phyloP scores from a whole-genome alignment of 2,113 vertebrate genomes.

The Mandrillus leucophaeus region DNA sequence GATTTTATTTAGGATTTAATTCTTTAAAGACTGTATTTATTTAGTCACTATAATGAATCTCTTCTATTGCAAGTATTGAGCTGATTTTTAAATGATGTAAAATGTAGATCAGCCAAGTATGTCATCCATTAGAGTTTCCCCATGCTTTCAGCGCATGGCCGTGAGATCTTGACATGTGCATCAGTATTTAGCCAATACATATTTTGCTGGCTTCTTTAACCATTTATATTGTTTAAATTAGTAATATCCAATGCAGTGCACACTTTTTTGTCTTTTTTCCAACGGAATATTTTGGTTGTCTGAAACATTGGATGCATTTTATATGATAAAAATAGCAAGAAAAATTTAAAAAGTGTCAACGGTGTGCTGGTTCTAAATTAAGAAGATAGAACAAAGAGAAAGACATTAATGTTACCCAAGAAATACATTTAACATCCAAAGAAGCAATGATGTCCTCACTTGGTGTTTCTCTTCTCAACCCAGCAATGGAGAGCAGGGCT shows the following conservation, averaged over 20 bases:
- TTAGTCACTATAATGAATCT: not conserved
- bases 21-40: not conserved
- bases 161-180: not conserved
- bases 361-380: not conserved
- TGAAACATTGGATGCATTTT: constrained; percentile 8
- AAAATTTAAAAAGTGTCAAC: not conserved
- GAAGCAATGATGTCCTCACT: not conserved
- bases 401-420: not conserved
- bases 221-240: not conserved
- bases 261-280: not conserved
- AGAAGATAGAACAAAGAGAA: not conserved
- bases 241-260: not conserved
- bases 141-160: not conserved
- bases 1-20: not conserved
- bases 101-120: not conserved
- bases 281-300: not conserved
- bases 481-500: not conserved
- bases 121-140: not conserved
- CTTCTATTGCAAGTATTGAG: not conserved
- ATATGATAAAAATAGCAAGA: not conserved
- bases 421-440: not conserved
- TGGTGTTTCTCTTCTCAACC: not conserved
- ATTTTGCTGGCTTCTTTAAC: not conserved
- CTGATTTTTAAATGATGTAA: not conserved
- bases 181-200: not conserved